Percentiles rank a stretch among this genome's conserved stretches.
These are phyloP conservation scores for Furcifer pardalis DNA, from an alignment of 2,797 vertebrate genomes.

Conservation along the genomic window DNA sequence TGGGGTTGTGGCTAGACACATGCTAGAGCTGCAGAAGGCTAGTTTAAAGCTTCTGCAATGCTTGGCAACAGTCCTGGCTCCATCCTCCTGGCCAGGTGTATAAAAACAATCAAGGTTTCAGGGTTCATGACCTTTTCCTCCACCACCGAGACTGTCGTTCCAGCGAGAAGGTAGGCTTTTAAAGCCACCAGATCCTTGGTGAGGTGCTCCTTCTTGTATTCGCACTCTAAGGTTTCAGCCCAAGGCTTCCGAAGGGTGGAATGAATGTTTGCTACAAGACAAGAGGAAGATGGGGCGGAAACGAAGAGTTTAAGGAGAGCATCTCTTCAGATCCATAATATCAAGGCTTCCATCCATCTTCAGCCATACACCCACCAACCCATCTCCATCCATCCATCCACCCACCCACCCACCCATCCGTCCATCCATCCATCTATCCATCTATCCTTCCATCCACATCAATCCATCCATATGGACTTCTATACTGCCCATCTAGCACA, in stretches of 20 bases:
- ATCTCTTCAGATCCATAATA: not conserved
- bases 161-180: constrained; percentile 81
- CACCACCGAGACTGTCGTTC: constrained; percentile 75
- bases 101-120: too few species aligned
- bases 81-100: not conserved
- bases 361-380: too few species aligned
- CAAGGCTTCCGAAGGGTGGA: constrained; percentile 76
- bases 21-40: too few species aligned
- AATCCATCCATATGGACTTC: too few species aligned
- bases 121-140: constrained; percentile 83
- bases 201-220: constrained; percentile 68
- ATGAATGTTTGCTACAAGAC: constrained; percentile 70
- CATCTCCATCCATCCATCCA: too few species aligned
- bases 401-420: too few species aligned
- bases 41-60: not conserved
- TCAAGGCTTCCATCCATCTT: too few species aligned
- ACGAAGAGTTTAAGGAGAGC: not conserved
- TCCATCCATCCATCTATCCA: too few species aligned
- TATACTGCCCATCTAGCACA: too few species aligned
- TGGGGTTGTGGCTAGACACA: not conserved
- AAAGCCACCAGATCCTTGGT: constrained; percentile 74
- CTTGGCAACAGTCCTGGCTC: not conserved
- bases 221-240: constrained; percentile 74
- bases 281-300: not conserved
- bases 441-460: too few species aligned